Evolutionary conservation across 2,888 invertebrate species (phyloP), one percentile per base, ranked within the genome.

Genomic region (Phyllotreta cruciferae): DNA sequence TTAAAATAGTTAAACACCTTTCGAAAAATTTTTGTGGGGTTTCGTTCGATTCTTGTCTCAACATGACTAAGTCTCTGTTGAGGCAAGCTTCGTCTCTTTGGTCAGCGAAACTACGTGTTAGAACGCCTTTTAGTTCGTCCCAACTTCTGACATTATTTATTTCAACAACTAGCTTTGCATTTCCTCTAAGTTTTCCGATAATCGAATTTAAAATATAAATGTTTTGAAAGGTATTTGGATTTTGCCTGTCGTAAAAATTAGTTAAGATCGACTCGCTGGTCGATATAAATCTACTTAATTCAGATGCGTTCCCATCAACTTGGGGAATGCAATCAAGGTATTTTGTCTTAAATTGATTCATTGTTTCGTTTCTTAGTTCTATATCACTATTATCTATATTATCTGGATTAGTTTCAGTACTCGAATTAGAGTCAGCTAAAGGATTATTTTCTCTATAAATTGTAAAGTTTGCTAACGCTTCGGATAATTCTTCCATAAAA

Each of bases 1-100:
- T 66, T 6, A 66, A 35, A 10, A 62, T 61, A 39, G 66, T 35
- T 38, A 58, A 42, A 50, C 38, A 38, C 36, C 64, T 24, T 34
- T 69, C 64, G 47, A 57, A 66, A 54, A 67, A 69, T 55, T 69
- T 57, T 62, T 69, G 64, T 9, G 66, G 66, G 42, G 47, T 64
- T 57, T 69, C 69, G 41, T 58, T 50, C 11, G 53, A 13, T 49
- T 41, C 36, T 63, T 70, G 68, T 57, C 47, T 56, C 36, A 68
- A 6, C 56, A 64, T 56, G n/a, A 66, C 61, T 11, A 68, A 44
- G 60, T 68, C 68, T 55, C 63, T 39, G 56, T 70, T 68, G 11
- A 68, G 45, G 37, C 62, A 68, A 44, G 60, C 60, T 53, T 69
- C 67, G 45, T 70, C 66, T 8, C 67, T 37, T 57, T 65, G 65